A percentile compares a stretch with the other conserved stretches of the same genome.
Evolutionary conservation across 2,797 vertebrate species (phyloP).

Genomic region (Anniella stebbinsi): DNA sequence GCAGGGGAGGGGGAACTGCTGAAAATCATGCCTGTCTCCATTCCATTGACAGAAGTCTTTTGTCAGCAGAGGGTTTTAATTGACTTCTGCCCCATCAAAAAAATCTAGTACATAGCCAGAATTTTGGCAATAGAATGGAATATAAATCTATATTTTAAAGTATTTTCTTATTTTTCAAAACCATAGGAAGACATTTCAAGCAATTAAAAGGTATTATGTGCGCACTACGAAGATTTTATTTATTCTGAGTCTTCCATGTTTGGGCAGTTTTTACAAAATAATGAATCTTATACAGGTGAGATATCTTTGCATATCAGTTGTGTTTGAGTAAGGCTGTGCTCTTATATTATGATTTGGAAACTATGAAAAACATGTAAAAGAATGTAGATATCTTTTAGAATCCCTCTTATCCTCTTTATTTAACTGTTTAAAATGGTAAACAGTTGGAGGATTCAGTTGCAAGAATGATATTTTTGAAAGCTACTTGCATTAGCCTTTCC

Average conservation of each 20-base stretch:
- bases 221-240: constrained; percentile 1
- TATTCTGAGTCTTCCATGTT: not conserved
- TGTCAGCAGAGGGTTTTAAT: not conserved
- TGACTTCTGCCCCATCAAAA: not conserved
- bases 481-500: not conserved
- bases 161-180: not conserved
- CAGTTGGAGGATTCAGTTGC: not conserved
- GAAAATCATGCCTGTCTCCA: not conserved
- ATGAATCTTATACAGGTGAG: not conserved
- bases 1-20: not conserved
- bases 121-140: not conserved
- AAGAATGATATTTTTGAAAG: constrained; percentile 22
- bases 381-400: not conserved
- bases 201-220: not conserved
- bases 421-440: constrained; percentile 1
- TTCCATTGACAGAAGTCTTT: not conserved
- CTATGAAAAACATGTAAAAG: constrained; percentile 4
- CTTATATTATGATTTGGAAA: not conserved
- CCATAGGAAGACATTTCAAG: constrained; percentile 28
- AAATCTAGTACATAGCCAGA: not conserved
- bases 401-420: not conserved
- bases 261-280: not conserved
- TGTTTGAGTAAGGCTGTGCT: not conserved
- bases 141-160: not conserved
- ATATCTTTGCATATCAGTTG: not conserved